These are phyloP conservation scores for Megalonaias nervosa DNA, from an alignment of 1,140 invertebrate genomes.

Conservation along the genomic window DNA sequence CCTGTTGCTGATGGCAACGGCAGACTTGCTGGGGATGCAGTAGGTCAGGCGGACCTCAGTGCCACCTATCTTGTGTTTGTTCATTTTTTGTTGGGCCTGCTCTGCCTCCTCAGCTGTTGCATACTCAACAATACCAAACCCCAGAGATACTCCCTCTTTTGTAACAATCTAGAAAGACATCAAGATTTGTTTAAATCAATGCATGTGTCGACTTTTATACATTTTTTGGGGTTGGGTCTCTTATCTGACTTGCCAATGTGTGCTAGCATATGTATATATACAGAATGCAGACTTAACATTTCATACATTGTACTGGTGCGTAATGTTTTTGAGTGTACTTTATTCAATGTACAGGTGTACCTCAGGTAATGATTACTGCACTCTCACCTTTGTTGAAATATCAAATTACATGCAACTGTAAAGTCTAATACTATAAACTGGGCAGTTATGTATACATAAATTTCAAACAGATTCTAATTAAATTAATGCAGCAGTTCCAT, in stretches of 20 bases:
- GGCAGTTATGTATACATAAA: no score
- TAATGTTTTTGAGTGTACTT: no score
- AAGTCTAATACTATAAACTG: no score
- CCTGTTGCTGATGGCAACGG: slow-evolving; percentile 75
- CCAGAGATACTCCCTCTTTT: slow-evolving; percentile 74
- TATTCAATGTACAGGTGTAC: no score
- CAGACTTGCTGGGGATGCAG: slow-evolving; percentile 76
- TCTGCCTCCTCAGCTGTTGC: slow-evolving; percentile 74
- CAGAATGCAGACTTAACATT: no score
- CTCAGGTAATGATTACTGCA: no score
- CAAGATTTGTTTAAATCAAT: not conserved
- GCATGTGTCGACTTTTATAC: not conserved
- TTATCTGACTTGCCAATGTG: not conserved
- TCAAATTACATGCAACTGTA: no score
- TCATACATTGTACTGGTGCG: no score
- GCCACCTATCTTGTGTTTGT: slow-evolving; percentile 70
- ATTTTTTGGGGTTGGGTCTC: not conserved
- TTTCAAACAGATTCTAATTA: no score
- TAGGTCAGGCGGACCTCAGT: slow-evolving; percentile 74
- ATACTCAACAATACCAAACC: slow-evolving; percentile 77
- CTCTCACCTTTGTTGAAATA: no score
- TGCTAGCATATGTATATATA: not conserved
- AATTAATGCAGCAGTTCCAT: no score
- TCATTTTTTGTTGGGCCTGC: slow-evolving; percentile 70
- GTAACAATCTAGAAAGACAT: slow-evolving; percentile 73